Evolutionary conservation across 2,113 vertebrate species (phyloP).

Genomic region (Pelmatolapia mariae): DNA sequence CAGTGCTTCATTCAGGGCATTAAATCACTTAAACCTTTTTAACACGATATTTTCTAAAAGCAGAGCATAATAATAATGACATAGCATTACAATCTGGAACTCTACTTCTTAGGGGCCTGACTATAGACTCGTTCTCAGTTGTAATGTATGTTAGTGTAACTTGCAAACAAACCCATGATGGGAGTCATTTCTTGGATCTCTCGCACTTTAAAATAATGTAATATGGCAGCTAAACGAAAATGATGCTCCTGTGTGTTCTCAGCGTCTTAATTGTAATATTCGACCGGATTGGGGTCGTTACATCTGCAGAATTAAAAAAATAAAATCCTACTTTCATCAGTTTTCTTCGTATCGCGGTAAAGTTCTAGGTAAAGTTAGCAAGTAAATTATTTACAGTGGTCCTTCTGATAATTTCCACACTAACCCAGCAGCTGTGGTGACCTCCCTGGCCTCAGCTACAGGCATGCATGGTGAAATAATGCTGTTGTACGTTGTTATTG

Average conservation of each 20-base stretch:
- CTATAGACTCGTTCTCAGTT: neutral
- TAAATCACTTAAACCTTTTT: neutral
- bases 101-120: neutral
- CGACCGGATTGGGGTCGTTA: neutral
- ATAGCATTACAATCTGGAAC: neutral
- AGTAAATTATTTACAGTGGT: neutral
- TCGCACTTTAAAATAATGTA: neutral
- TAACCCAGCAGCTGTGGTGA: neutral
- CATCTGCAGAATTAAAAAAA: accelerated
- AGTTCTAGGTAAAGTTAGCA: neutral
- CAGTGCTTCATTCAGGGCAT: neutral
- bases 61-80: neutral
- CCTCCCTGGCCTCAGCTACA: neutral
- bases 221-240: neutral
- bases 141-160: neutral
- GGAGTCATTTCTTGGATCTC: neutral
- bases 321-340: neutral
- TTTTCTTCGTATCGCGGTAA: neutral
- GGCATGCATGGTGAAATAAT: neutral
- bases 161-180: neutral
- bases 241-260: neutral
- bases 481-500: conserved; percentile 29
- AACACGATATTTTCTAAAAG: neutral
- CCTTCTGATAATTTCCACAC: neutral
- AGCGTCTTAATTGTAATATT: neutral